Percentiles rank a stretch among this genome's conserved stretches.
Conservation (phyloP, 2,113 vertebrate genomes). For the Neodontobutis hainanensis region DNA sequence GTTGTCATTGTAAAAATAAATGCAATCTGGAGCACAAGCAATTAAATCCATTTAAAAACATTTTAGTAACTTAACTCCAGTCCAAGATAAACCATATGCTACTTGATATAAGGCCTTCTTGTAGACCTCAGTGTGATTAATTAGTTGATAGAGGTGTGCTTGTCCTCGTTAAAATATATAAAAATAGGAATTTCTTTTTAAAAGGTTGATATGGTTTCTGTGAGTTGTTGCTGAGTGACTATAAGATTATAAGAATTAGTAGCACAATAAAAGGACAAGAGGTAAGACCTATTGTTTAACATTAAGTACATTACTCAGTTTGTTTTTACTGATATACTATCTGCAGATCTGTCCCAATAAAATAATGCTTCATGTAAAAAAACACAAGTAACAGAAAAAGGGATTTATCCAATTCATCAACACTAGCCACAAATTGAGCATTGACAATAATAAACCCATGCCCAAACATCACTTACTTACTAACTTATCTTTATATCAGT, state of each 20-base stretch:
- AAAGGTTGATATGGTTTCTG: constrained; percentile 68
- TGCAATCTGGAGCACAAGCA: constrained; percentile 29
- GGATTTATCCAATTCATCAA: constrained; percentile 49
- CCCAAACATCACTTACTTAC: constrained; percentile 77
- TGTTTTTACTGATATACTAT: constrained; percentile 38
- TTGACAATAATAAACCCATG: constrained; percentile 71
- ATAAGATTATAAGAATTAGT: constrained; percentile 54
- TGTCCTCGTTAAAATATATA: constrained; percentile 78
- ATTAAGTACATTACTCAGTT: constrained; percentile 34
- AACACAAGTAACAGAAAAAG: constrained; percentile 39
- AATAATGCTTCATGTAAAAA: constrained; percentile 34
- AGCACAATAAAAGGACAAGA: constrained; percentile 54
- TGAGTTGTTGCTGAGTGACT: constrained; percentile 53
- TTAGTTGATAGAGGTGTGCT: constrained; percentile 76
- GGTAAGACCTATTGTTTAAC: constrained; percentile 58
- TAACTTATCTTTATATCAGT: constrained; percentile 81
- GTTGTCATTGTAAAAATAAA: constrained; percentile 46
- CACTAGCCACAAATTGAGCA: constrained; percentile 54
- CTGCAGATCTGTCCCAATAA: constrained; percentile 24
- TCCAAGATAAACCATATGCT: constrained; percentile 46
- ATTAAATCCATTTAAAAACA: constrained; percentile 26
- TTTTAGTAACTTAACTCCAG: constrained; percentile 46
- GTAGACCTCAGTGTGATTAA: constrained; percentile 38
- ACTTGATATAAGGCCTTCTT: constrained; percentile 40
- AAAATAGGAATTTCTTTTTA: constrained; percentile 80